phyloP scores from a whole-genome alignment of 2,888 invertebrate species.

The Drosophila picticornis region DNA sequence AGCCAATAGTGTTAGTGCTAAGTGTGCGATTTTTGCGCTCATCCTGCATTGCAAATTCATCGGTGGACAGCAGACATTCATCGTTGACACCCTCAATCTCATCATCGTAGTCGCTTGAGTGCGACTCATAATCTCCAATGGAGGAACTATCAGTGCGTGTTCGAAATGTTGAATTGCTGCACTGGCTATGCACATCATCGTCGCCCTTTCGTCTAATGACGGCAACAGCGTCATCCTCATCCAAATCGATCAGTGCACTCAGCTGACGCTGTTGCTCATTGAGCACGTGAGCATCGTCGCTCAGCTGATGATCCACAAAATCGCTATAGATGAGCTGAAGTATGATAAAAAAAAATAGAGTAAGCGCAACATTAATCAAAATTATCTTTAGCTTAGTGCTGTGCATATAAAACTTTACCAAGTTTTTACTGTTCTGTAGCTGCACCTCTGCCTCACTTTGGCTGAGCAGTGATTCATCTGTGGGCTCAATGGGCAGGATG shows the following conservation, averaged over 20 bases:
- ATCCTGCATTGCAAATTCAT: constrained; percentile 12
- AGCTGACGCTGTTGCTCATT: constrained; percentile 65
- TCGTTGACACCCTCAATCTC: constrained; percentile 53
- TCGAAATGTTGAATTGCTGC: constrained; percentile 82
- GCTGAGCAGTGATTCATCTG: constrained; percentile 72
- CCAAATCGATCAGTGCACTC: constrained; percentile 41
- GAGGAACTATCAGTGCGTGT: constrained; percentile 84
- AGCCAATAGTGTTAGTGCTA: constrained; percentile 76
- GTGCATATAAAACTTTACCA: constrained; percentile 54
- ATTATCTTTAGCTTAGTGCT: not conserved
- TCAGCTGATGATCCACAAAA: constrained; percentile 70
- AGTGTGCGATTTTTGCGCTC: constrained; percentile 72
- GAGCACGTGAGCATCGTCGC: constrained; percentile 65
- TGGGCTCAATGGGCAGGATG: constrained; percentile 82
- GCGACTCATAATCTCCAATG: constrained; percentile 85
- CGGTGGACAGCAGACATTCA: constrained; percentile 8
- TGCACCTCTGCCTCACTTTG: constrained; percentile 66
- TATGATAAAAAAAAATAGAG: not conserved
- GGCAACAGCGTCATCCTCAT: constrained; percentile 33
- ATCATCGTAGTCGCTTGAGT: constrained; percentile 84
- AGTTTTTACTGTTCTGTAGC: constrained; percentile 71
- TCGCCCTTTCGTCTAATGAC: constrained; percentile 31
- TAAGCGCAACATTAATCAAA: not conserved
- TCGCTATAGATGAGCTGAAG: constrained; percentile 79
- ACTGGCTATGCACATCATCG: constrained; percentile 73